Conservation (phyloP, 2,888 invertebrate genomes). For the Lissocephala sabroskyi region DNA sequence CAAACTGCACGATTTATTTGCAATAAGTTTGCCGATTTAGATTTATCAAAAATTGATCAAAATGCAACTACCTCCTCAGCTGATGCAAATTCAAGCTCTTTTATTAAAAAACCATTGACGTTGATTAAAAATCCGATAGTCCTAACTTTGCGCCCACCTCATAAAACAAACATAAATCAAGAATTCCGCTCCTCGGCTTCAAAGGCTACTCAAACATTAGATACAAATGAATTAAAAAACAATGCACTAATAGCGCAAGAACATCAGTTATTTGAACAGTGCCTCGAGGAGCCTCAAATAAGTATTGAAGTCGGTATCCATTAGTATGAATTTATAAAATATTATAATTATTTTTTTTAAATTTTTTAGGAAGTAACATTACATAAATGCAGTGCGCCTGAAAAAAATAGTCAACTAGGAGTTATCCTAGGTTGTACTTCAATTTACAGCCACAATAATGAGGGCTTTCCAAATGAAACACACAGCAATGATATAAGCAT, state of each 20-base stretch:
- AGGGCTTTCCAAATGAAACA: slow-evolving; percentile 73
- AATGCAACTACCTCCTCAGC: slow-evolving; percentile 10
- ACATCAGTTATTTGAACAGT: slow-evolving; percentile 74
- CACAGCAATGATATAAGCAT: slow-evolving; percentile 22
- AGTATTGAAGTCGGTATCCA: slow-evolving; percentile 75
- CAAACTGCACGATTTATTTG: slow-evolving; percentile 12
- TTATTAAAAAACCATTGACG: slow-evolving; percentile 1
- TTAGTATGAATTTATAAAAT: background rate
- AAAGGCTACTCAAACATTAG: slow-evolving; percentile 74
- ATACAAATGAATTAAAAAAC: background rate
- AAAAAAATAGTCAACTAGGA: slow-evolving; percentile 77
- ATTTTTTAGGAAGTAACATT: slow-evolving; percentile 78
- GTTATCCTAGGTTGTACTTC: too few species aligned
- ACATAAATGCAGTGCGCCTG: slow-evolving; percentile 72
- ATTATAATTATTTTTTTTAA: slow-evolving; percentile 1
- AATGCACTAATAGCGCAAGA: slow-evolving; percentile 62
- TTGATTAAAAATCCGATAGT: slow-evolving; percentile 26
- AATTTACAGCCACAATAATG: too few species aligned
- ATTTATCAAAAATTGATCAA: slow-evolving; percentile 10
- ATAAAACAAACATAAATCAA: slow-evolving; percentile 1
- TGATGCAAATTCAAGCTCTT: slow-evolving; percentile 3
- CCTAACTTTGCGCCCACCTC: slow-evolving; percentile 27
- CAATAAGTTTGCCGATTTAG: too few species aligned
- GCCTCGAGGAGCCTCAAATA: slow-evolving; percentile 75
- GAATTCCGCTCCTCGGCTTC: too few species aligned